phyloP scores from a whole-genome alignment of 2,113 vertebrate species.

The Ascaphus truei region DNA sequence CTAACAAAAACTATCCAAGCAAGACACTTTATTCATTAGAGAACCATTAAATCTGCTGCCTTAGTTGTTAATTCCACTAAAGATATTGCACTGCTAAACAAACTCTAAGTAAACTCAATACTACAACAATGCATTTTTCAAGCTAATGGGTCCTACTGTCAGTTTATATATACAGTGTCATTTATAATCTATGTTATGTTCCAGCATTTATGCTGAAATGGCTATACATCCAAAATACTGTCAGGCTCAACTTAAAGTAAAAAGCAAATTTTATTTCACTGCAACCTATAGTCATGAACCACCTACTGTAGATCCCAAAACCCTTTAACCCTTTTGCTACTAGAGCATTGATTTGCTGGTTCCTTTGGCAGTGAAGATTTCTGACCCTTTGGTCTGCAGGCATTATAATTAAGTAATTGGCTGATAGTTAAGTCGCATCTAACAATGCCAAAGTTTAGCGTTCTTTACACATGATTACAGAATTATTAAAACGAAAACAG shows the following conservation, averaged over 20 bases:
- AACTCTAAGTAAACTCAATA: constrained; percentile 16
- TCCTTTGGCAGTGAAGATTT: too few relatives aligned
- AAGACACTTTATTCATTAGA: constrained; percentile 13
- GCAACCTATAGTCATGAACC: too few relatives aligned
- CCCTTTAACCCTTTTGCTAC: too few relatives aligned
- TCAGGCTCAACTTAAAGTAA: not conserved
- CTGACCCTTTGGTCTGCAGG: too few relatives aligned
- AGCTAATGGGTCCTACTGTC: constrained; percentile 3
- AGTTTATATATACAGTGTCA: not conserved
- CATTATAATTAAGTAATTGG: too few relatives aligned
- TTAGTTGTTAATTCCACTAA: constrained; percentile 1
- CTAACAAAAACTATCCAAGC: not conserved
- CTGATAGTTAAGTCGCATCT: too few relatives aligned
- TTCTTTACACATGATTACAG: too few relatives aligned
- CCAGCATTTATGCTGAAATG: not conserved
- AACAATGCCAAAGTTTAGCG: too few relatives aligned
- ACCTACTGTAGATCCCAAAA: too few relatives aligned
- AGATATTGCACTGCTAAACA: constrained; percentile 6
- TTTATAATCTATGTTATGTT: not conserved
- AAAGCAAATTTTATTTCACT: too few relatives aligned
- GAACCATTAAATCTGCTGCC: constrained; percentile 10
- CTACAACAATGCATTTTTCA: not conserved
- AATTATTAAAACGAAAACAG: too few relatives aligned
- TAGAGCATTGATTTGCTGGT: too few relatives aligned
- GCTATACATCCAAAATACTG: not conserved